Evolutionary conservation across 1,140 invertebrate species (phyloP), one percentile per base, ranked within the genome.

Genomic region (Trialeurodes vaporariorum): DNA sequence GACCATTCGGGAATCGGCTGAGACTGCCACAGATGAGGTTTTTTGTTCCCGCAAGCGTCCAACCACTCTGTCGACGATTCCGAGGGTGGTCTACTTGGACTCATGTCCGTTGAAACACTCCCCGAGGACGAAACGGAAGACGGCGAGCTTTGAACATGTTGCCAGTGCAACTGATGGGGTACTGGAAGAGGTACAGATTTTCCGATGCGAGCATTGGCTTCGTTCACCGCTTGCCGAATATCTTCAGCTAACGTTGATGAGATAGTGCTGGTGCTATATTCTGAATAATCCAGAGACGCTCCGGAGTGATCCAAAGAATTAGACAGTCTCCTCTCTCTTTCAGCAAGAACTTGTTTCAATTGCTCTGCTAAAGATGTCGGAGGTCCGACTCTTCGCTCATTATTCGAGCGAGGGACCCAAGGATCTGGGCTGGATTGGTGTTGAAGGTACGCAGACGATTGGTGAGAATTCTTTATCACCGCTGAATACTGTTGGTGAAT

Each of bases 1-100:
- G 84, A 90, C 92, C 92, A 96, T 72, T 93, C 90, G 25, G 83
- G 82, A 63, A 93, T 86, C 2, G 88, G 85, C 23, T 83, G 83
- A 61, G 82, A 83, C 71, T 89, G 86, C 82, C 87, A 89, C 68
- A 86, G 84, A 67, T 87, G 83, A n/a, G 81, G 78, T 60, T 74
- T 78, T 75, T 84, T 81, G n/a, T n/a, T n/a, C 5, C 34, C 34
- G 17, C 34, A 49, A 9, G 5, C 5, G 17, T 49, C 34, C 5
- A 49, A 17, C 34, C 34, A 49, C 34, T 49, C 34, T 9, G 34
- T 49, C 34, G 34, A 49, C 5, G 34, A 49, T 17, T 49, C 34
- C 34, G 34, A 49, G 34, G 34, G 34, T 17, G 34, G 34, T 17
- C 34, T 49, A 17, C 34, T 49, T 49, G 34, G 34, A 17, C 34